Evolutionary conservation across 2,797 vertebrate genomes (phyloP), one percentile per base, ranked within the genome.

Genomic region (Hyperoplus lanceolatus): DNA sequence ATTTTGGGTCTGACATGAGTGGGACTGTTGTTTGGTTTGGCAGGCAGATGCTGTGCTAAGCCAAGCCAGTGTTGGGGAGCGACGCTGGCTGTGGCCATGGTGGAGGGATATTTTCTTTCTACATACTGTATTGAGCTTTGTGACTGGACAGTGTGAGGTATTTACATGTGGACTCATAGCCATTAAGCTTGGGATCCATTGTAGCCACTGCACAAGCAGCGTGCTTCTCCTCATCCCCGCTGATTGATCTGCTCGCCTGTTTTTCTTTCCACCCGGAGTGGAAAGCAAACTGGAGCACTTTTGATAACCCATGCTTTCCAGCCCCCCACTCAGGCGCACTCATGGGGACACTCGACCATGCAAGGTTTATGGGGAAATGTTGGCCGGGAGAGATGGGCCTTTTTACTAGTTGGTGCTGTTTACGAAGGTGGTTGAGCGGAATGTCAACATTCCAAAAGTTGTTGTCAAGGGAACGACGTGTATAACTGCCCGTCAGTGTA

Each of bases 361-460:
- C 46, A 18, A 41, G 61, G 83, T 94, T 94, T 90, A 92, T 88
- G 82, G 70, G 67, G 75, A 83, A 79, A 75, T 70, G 75, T 92
- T 93, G 88, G 86, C 84, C 6, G 3, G 56, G 51, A 83, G 79
- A 89, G 88, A 90, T 85, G 79, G 77, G 53, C 43, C 55, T 77
- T 92, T 92, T 90, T 87, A 85, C 83, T 75, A 72, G 73, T 87
- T 86, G 54, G 80, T 84, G 80, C 57, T 80, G 83, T 93, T 95
- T 92, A 86, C 82, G 82, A 91, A 93, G 81, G 84, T 67, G 67
- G 83, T 81, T 73, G 51, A 87, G 79, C 64, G 42, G 77, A 89
- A 81, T 89, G 90, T 93, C 86, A 93, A 89, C 93, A 92, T 95
- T 93, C 91, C 90, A 79, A 63, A 88, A 86, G 86, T 86, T 89